A percentile compares a stretch with the other conserved stretches of the same genome.
phyloP scores from a whole-genome alignment of 1,140 invertebrate genomes.

The Drosophila kepulauana region DNA sequence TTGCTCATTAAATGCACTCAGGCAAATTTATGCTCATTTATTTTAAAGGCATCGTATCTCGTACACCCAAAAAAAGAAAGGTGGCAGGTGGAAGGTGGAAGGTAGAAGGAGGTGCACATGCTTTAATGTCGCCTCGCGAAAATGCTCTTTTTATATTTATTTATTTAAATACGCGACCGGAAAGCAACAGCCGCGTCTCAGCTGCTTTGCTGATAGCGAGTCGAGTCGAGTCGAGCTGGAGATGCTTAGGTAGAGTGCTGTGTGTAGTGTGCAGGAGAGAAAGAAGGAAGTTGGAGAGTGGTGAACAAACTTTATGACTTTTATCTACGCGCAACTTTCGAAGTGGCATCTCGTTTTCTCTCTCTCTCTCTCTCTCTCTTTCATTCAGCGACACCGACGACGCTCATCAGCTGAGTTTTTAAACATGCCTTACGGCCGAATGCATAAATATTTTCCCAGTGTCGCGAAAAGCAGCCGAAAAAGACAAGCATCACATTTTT shows the following conservation, averaged over 20 bases:
- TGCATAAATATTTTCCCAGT: slow-evolving; percentile 73
- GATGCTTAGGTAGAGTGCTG: neutral
- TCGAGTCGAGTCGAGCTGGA: neutral
- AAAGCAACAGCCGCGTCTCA: slow-evolving; percentile 48
- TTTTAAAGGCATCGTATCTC: slow-evolving; percentile 38
- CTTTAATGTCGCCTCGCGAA: slow-evolving; percentile 45
- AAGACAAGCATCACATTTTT: slow-evolving; percentile 68
- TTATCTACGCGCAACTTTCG: slow-evolving; percentile 72
- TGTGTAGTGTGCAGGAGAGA: neutral
- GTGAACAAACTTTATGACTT: slow-evolving; percentile 71
- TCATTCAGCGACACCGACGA: too few relatives aligned
- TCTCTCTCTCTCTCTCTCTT: too few relatives aligned
- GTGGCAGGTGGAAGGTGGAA: too few relatives aligned
- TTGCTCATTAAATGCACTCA: slow-evolving; percentile 58
- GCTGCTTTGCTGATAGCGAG: slow-evolving; percentile 26
- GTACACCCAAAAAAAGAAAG: too few relatives aligned
- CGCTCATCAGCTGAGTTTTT: slow-evolving; percentile 64
- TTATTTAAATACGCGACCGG: slow-evolving; percentile 46
- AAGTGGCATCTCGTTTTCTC: slow-evolving; percentile 16
- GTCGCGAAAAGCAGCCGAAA: slow-evolving; percentile 41
- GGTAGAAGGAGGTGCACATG: neutral
- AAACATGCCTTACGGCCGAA: slow-evolving; percentile 72
- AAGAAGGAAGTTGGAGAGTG: slow-evolving; percentile 1
- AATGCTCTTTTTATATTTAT: slow-evolving; percentile 31
- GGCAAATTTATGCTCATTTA: slow-evolving; percentile 54